Percentiles rank a stretch among this genome's conserved stretches.
Evolutionary conservation across 1,140 invertebrate species (phyloP).

Genomic region (Magallana ariakensis): DNA sequence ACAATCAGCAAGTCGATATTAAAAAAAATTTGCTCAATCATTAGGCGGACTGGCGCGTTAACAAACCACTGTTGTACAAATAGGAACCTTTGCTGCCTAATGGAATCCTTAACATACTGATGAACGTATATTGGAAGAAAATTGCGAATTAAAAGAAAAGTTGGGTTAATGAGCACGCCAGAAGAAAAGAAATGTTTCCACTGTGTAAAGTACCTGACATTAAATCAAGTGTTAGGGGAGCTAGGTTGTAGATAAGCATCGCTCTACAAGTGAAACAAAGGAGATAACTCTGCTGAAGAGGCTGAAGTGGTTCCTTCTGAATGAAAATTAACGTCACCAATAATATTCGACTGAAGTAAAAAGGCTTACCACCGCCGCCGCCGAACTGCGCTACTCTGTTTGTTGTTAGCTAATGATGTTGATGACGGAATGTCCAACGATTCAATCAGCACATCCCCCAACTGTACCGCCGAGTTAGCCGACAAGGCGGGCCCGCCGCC

Average conservation of each 20-base stretch:
- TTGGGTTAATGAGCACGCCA: slow-evolving; percentile 23
- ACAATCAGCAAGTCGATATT: slow-evolving; percentile 27
- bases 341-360: neutral
- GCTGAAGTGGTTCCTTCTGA: neutral
- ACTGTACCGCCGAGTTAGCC: slow-evolving; percentile 61
- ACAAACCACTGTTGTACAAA: slow-evolving; percentile 5
- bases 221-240: neutral
- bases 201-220: slow-evolving; percentile 22
- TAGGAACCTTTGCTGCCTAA: neutral
- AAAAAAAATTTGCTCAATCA: slow-evolving; percentile 11
- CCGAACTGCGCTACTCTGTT: neutral
- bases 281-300: neutral
- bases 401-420: slow-evolving; percentile 37
- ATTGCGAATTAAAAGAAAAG: slow-evolving; percentile 4
- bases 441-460: slow-evolving; percentile 6
- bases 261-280: neutral
- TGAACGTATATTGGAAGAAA: slow-evolving; percentile 21
- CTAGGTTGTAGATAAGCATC: neutral
- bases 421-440: slow-evolving; percentile 25
- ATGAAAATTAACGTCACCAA: neutral
- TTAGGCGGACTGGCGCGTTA: slow-evolving; percentile 10
- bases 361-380: neutral
- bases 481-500: slow-evolving; percentile 64
- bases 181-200: neutral
- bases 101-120: neutral